Conservation (phyloP, 2,888 invertebrate genomes). For the Toxonevra muliebris region DNA sequence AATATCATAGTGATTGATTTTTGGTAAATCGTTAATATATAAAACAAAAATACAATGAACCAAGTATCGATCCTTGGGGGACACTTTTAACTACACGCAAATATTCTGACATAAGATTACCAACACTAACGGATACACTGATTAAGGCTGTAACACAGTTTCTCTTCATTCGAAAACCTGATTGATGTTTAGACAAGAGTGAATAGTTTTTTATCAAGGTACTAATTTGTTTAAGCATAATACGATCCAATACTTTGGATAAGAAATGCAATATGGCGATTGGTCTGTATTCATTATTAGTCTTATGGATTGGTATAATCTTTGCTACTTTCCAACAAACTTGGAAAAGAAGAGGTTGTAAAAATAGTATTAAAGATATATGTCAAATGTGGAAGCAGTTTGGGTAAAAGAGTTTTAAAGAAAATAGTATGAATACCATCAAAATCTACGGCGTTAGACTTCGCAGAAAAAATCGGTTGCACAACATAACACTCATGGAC, state of each 20-base stretch:
- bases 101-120: not conserved
- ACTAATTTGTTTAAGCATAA: no score
- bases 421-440: not conserved
- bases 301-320: not conserved
- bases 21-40: slow-evolving; percentile 5
- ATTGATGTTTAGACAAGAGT: no score
- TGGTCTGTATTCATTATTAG: slow-evolving; percentile 3
- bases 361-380: not conserved
- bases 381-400: not conserved
- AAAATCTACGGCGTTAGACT: not conserved
- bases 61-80: slow-evolving; percentile 1
- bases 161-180: no score
- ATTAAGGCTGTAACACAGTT: not conserved
- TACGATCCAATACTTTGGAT: not conserved
- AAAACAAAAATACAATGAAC: slow-evolving; percentile 5
- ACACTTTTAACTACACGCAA: not conserved
- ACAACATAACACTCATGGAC: slow-evolving; percentile 2
- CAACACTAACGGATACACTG: not conserved
- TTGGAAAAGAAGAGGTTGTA: not conserved
- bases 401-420: not conserved
- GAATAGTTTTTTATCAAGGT: no score
- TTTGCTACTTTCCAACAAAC: slow-evolving; percentile 6
- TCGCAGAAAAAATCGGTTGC: not conserved
- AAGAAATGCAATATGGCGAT: slow-evolving; percentile 3
- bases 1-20: not conserved